Evolutionary conservation across 2,113 vertebrate species (phyloP).

Genomic region (Callionymus lyra): DNA sequence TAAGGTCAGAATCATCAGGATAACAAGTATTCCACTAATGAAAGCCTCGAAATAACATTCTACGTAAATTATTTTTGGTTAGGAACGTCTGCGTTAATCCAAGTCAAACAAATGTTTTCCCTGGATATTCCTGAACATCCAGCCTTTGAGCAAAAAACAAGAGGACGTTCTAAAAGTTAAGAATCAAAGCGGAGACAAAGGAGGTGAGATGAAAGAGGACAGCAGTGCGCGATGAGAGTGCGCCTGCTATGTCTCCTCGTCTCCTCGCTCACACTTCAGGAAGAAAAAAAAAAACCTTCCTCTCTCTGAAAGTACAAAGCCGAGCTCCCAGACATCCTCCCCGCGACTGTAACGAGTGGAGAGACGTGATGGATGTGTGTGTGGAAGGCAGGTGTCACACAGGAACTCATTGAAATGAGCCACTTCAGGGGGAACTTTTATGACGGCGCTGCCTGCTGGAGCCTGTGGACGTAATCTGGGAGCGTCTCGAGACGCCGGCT

Average conservation of each 20-base stretch:
- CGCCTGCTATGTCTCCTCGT: constrained; percentile 12
- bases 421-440: constrained; percentile 4
- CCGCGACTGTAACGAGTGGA: constrained; percentile 10
- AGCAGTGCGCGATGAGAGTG: constrained; percentile 27
- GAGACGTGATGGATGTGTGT: constrained; percentile 25
- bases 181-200: constrained; percentile 52
- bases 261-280: constrained; percentile 13
- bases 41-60: too few relatives aligned
- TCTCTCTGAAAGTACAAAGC: constrained; percentile 25
- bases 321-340: constrained; percentile 9
- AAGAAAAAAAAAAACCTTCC: constrained; percentile 21
- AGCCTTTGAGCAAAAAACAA: constrained; percentile 24
- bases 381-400: constrained; percentile 9
- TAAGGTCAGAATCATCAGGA: too few relatives aligned
- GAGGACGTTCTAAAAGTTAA: constrained; percentile 35
- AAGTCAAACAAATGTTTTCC: too few relatives aligned
- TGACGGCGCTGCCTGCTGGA: constrained; percentile 2
- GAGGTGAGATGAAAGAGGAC: constrained; percentile 39
- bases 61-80: too few relatives aligned
- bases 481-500: background rate
- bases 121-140: constrained; percentile 5
- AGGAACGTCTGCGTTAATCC: too few relatives aligned
- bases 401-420: constrained; percentile 21
- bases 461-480: background rate
- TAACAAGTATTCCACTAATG: too few relatives aligned